Evolutionary conservation across 2,797 vertebrate genomes (phyloP), one percentile per base, ranked within the genome.

Genomic region (Hoplostethus atlanticus): DNA sequence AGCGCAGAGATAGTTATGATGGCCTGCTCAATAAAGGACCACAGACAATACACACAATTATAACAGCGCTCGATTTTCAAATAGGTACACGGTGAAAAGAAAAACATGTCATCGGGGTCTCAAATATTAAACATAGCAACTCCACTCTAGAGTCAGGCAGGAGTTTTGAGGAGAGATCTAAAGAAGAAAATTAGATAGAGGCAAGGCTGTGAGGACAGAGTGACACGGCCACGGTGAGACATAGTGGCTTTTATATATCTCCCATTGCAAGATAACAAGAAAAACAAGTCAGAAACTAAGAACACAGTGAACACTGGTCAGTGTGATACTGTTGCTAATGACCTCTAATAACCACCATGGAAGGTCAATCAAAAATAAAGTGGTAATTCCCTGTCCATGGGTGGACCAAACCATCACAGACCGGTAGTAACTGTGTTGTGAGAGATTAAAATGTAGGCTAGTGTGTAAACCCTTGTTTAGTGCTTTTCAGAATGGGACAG

Each of bases 1-100:
- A 10, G 98, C 98, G 65, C 98, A 99, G 48, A 99, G 92, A 83
- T 99, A 99, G 84, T 97, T 99, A 87, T 99, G 97, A 84, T 98
- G 97, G 21, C 98, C 98, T 99, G 91, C 36, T 87, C 80, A 79
- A 58, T n/a, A 13, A 86, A 80, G 59, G 34, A 60, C 16, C 13
- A 78, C 63, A 73, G 46, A 79, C 30, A 77, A 77, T 44, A 48
- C 30, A 72, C 54, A 67, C 44, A 31, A 51, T 77, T 74, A 81
- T 54, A 73, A 51, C 17, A 66, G 16, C 1, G 2, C 34, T 84
- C 70, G 0, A 75, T 76, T 81, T 65, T 63, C n/a, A 81, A 77
- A 80, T 52, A 57, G 53, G 34, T 51, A 75, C 50, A 50, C 84
- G 70, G 86, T 61, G 53, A 74, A 54, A 21, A 48, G 17, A 50